Conservation (phyloP, 30 jellyfish, hydroid and myxozoan genomes). For the Clytia hemisphaerica region DNA sequence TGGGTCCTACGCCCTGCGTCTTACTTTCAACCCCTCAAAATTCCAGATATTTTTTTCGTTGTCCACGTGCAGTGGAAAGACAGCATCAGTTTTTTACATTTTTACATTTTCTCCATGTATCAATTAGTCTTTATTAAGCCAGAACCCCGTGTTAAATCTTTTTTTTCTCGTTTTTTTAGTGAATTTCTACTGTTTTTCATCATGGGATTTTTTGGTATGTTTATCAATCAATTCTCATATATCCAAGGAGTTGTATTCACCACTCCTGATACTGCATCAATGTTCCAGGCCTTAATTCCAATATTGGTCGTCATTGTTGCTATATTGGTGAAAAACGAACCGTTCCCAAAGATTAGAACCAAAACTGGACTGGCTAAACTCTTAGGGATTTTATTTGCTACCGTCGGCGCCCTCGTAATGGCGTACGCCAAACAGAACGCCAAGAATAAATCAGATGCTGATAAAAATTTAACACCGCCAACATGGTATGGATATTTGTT, state of each 20-base stretch:
- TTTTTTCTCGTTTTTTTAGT: slow-evolving; percentile 23
- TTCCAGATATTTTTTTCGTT: too few relatives aligned
- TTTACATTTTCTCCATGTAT: too few relatives aligned
- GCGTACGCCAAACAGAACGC: neutral
- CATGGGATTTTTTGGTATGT: slow-evolving; percentile 21
- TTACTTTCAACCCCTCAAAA: too few relatives aligned
- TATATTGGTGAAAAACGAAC: slow-evolving; percentile 2
- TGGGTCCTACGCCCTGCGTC: too few relatives aligned
- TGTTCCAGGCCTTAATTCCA: slow-evolving; percentile 39
- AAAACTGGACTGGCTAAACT: slow-evolving; percentile 17
- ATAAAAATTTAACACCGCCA: neutral
- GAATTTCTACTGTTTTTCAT: slow-evolving; percentile 2
- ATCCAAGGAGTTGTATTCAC: slow-evolving; percentile 28
- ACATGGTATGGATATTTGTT: slow-evolving; percentile 15
- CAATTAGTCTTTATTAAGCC: too few relatives aligned
- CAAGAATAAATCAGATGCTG: neutral
- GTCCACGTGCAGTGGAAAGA: too few relatives aligned
- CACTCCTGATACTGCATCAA: slow-evolving; percentile 36
- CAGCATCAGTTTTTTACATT: too few relatives aligned
- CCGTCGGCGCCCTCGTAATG: slow-evolving; percentile 39
- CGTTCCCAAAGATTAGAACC: neutral
- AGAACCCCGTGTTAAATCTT: too few relatives aligned
- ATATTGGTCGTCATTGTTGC: slow-evolving; percentile 27
- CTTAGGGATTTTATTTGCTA: slow-evolving; percentile 25
- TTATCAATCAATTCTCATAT: slow-evolving; percentile 8